Evolutionary conservation across 2,113 vertebrate species (phyloP).

Genomic region (Pagrus major): DNA sequence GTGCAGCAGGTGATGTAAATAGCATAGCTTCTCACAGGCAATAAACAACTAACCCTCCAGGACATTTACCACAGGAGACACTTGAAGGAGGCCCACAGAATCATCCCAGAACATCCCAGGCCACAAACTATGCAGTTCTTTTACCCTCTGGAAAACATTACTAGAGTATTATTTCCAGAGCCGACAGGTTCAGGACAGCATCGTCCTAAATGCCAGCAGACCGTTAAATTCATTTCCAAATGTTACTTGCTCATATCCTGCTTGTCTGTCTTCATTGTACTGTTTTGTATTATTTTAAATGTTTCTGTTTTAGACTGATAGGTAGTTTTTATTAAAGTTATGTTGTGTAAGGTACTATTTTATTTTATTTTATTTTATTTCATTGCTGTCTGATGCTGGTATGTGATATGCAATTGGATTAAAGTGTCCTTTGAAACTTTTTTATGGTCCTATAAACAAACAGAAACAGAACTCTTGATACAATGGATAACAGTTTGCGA

Average conservation of each 20-base stretch:
- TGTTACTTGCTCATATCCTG: background rate
- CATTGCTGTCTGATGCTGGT: background rate
- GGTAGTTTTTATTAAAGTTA: background rate
- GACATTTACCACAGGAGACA: conserved; percentile 34
- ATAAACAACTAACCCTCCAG: conserved; percentile 26
- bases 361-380: background rate
- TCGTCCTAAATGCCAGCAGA: conserved; percentile 1
- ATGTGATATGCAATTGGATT: background rate
- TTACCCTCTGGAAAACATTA: conserved; percentile 35
- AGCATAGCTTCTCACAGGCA: conserved; percentile 49
- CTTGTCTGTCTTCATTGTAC: background rate
- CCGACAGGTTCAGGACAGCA: conserved; percentile 11
- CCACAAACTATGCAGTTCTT: conserved; percentile 19
- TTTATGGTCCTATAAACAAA: no score
- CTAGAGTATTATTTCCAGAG: conserved; percentile 27
- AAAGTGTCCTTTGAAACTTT: no score
- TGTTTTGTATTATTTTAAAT: background rate
- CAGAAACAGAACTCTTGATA: no score
- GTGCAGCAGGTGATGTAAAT: conserved; percentile 64
- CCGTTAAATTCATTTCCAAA: conserved; percentile 5
- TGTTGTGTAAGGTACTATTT: background rate
- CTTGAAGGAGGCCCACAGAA: conserved; percentile 25
- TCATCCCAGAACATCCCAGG: background rate
- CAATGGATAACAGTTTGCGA: no score
- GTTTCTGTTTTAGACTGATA: background rate